phyloP scores from a whole-genome alignment of 2,888 invertebrate genomes.

The Dexiosoma caninum region DNA sequence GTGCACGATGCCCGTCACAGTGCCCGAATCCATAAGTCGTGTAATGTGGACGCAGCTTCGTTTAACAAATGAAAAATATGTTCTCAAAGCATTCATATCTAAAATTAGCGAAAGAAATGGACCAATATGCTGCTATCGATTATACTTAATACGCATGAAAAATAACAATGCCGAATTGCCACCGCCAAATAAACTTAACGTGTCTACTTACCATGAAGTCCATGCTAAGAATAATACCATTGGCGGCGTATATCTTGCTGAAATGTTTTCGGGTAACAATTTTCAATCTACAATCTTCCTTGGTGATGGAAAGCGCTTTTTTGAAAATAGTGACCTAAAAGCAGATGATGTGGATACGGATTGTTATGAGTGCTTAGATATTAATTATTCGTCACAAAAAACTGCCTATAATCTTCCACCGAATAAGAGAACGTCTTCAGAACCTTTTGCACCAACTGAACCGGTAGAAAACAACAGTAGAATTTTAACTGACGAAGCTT shows the following conservation, averaged over 20 bases:
- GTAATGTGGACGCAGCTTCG: constrained; percentile 82
- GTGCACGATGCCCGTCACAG: constrained; percentile 85
- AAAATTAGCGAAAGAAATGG: constrained; percentile 91
- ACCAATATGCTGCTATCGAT: constrained; percentile 90
- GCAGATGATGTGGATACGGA: constrained; percentile 70
- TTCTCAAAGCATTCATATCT: constrained; percentile 87
- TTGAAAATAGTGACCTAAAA: constrained; percentile 67
- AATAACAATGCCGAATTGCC: constrained; percentile 82
- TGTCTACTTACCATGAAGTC: constrained; percentile 86
- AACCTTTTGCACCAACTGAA: background rate
- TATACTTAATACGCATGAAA: constrained; percentile 87
- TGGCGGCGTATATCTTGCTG: constrained; percentile 89
- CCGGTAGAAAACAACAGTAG: constrained; percentile 70
- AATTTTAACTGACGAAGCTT: constrained; percentile 72
- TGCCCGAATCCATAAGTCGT: constrained; percentile 81
- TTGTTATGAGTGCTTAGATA: constrained; percentile 73
- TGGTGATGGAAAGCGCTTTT: constrained; percentile 81
- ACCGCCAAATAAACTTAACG: constrained; percentile 83
- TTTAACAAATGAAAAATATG: constrained; percentile 82
- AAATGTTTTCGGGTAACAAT: constrained; percentile 86
- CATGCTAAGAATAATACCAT: constrained; percentile 81
- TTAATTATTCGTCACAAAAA: constrained; percentile 66
- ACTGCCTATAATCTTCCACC: background rate
- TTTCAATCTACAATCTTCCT: constrained; percentile 84
- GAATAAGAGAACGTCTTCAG: background rate